Evolutionary conservation across 2,113 vertebrate genomes (phyloP), one percentile per base, ranked within the genome.

Genomic region (Istiophorus platypterus): DNA sequence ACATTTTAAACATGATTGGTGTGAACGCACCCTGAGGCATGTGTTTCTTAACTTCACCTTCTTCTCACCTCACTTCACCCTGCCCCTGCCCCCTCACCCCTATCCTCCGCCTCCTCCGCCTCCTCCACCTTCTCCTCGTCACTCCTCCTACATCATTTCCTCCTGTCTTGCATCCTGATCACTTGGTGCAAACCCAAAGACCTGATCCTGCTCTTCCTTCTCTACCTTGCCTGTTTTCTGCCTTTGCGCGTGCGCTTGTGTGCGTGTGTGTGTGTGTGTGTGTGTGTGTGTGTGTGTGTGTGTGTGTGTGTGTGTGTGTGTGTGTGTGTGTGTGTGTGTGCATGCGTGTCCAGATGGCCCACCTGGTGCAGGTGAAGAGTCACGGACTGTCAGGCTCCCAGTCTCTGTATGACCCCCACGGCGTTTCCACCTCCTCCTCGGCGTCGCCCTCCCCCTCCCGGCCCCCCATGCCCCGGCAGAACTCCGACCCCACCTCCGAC

Each of bases 401-500:
- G 95, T 99, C 98, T 42, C 96, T 99, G 85, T 98, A 98, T 58
- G 98, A 99, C 93, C 97, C 96, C 54, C 97, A 98, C 94, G 97
- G 97, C 84, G 96, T 97, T 41, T 97, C 98, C 54, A 97, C 97
- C 86, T 97, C 99, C 86, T 97, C 99, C 93, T 97, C 98, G 92
- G 97, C 97, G 90, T 96, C 96, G 82, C 96, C 98, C 90, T 96
- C 96, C 88, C 97, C 98, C 89, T 97, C 97, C 93, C 97, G 98
- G 64, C 96, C 97, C 37, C 97, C 98, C 94, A 98, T 99, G 96
- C 97, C 98, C 56, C 97, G 98, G 91, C 98, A 99, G 96, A 99
- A 99, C 95, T 99, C 98, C 7, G 98, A 99, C 94, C 98, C 98
- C 95, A 98, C 98, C 80, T 99, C 98, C 20, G 98, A 99, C 96